Conservation (phyloP, 2,888 invertebrate genomes). For the Luffia ferchaultella region DNA sequence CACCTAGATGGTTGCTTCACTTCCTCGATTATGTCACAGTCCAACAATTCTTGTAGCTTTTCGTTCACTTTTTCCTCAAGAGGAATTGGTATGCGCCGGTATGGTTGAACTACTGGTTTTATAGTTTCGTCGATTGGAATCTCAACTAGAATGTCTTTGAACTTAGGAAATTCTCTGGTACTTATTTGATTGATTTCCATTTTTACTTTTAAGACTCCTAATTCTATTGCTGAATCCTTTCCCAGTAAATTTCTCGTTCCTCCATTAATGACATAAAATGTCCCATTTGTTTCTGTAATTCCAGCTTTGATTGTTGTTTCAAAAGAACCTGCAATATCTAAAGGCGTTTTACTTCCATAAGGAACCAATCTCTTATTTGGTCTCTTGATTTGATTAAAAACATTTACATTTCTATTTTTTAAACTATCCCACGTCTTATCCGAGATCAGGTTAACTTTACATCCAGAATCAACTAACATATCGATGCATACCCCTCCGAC, state of each 20-base stretch:
- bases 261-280: constrained; percentile 15
- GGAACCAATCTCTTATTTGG: no score
- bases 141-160: constrained; percentile 5
- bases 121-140: constrained; percentile 10
- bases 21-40: constrained; percentile 21
- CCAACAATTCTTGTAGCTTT: no score
- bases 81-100: constrained; percentile 10
- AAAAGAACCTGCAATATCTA: constrained; percentile 6
- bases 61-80: no score
- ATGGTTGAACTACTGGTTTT: constrained; percentile 11
- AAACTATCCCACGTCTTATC: constrained; percentile 5
- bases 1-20: constrained; percentile 20
- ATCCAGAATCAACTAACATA: no score
- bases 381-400: no score
- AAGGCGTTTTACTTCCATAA: no score
- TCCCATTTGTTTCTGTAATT: constrained; percentile 1
- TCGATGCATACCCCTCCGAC: no score
- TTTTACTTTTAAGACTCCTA: constrained; percentile 16
- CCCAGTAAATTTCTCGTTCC: constrained; percentile 15
- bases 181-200: no score
- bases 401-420: no score
- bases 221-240: constrained; percentile 11
- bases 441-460: no score
- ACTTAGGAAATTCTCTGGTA: constrained; percentile 3
- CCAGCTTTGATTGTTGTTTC: constrained; percentile 1